Evolutionary conservation across 2,113 vertebrate genomes (phyloP), one percentile per base, ranked within the genome.

Genomic region (Xenotilapia longispinis): DNA sequence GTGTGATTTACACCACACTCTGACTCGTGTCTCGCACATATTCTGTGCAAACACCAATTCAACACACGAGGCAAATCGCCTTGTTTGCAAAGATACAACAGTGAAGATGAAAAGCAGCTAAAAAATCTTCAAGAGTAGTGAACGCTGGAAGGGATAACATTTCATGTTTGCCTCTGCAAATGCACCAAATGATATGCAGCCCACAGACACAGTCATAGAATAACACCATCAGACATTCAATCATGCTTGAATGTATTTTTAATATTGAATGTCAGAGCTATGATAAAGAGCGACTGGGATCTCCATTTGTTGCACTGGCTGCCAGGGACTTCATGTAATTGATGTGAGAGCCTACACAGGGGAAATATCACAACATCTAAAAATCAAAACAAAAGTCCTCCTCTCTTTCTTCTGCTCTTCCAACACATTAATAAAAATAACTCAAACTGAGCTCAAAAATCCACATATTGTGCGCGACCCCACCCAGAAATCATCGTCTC

Each of bases 181-280:
- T 31, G 23, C 40, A 58, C 54, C 38, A 51, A 90, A 85, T 88
- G 87, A 91, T 91, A 86, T 82, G 84, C 89, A 47, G 87, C 90
- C 23, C 10, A 21, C 84, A 87, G 90, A 88, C 90, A 70, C 60
- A 87, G 60, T 94, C 91, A 7, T n/a, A 68, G 82, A 92, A 91
- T 82, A 90, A 91, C 87, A 60, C 65, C 88, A 89, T 95, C 92
- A 92, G 89, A 92, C 92, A 91, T 91, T 92, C 90, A 93, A 86
- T 92, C 91, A 90, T 14, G 75, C 89, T 88, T 87, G 73, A 89
- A 94, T 94, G 88, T 90, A 87, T 94, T 95, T 94, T 93, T 93
- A 91, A 94, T 94, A 93, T 92, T 89, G 88, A 82, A 85, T 86
- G 91, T 94, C 93, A 93, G 85, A 83, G 84, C 82, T 83, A 87